Evolutionary conservation across 2,888 invertebrate species (phyloP), one percentile per base, ranked within the genome.

Genomic region (Scaptomyza polygonia): DNA sequence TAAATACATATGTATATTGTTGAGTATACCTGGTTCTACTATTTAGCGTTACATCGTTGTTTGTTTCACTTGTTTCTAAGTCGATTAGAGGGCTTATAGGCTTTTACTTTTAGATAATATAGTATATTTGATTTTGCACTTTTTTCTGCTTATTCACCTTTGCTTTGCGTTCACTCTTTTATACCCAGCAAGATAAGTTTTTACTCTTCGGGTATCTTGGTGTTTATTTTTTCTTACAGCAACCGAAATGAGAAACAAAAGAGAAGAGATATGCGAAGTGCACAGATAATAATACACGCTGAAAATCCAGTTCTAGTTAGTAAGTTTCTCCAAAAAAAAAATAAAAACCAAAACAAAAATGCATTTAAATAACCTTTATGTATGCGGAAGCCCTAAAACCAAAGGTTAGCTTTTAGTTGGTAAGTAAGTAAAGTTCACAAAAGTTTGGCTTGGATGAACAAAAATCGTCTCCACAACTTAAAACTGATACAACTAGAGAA

Each of bases 51-150:
- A 5, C 32, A 14, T 18, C 12, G n/a, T 42, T 25, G 43, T 36
- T 40, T 66, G 21, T 40, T 32, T 36, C 1, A 29, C 27, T 44
- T 21, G 30, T 30, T 6, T 43, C 18, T 74, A 75, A 78, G 70
- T 51, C 49, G 66, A 75, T 78, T 66, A 73, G 30, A 43, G 40
- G 48, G 30, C 56, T 86, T 80, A 80, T 70, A 56, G 67, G 81
- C 58, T 79, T 85, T 75, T 2, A 47, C 44, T 58, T 42, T 39
- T 16, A 30, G 30, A 9, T 39, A 36, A 8, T 44, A 42, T 0
- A n/a, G n/a, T n/a, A n/a, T n/a, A n/a, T 44, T 48, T 18, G 14
- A 27, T 36, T 40, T 30, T 34, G 27, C 42, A 14, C 16, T 49
- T 45, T 45, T 51, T 51, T 52, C 51, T 52, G 39, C 32, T 36